A percentile compares a stretch with the other conserved stretches of the same genome.
phyloP scores from a whole-genome alignment of 2,113 vertebrate genomes.

The zebrafish (Danio rerio) region DNA sequence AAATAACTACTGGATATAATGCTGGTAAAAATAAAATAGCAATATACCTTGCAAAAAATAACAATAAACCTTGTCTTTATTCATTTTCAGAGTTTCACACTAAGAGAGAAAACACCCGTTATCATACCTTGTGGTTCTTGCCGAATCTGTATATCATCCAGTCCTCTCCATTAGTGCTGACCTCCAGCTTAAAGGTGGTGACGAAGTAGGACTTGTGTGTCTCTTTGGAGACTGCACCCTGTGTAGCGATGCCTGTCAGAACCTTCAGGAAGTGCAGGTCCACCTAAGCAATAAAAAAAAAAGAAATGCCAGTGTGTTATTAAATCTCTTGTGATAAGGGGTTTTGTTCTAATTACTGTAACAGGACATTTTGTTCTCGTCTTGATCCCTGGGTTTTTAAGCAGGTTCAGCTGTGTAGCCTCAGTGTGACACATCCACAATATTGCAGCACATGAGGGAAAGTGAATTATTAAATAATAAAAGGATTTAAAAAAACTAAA shows the following conservation, averaged over 20 bases:
- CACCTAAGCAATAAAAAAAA: constrained; percentile 78
- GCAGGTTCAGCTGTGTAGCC: not conserved
- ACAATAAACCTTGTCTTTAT: not conserved
- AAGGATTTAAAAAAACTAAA: too few species aligned
- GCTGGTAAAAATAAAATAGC: not conserved
- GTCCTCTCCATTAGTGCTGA: constrained; percentile 90
- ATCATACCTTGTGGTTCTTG: constrained; percentile 89
- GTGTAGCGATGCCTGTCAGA: constrained; percentile 88
- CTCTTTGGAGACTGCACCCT: constrained; percentile 87
- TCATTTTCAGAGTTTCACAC: not conserved
- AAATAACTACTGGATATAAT: not conserved
- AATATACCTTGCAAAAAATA: too few species aligned
- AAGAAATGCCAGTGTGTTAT: not conserved
- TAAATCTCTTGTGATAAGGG: not conserved
- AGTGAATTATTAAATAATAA: not conserved
- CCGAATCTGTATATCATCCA: constrained; percentile 90
- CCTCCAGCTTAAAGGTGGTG: constrained; percentile 87
- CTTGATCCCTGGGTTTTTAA: not conserved
- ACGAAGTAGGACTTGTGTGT: constrained; percentile 86
- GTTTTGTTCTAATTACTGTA: not conserved
- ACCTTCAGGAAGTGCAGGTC: constrained; percentile 93
- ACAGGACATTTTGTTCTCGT: not conserved
- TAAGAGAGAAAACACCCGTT: not conserved
- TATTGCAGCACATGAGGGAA: not conserved
- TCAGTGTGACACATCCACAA: not conserved